Base-by-base conservation (phyloP, 2,888 invertebrate species). In the Terebella lapidaria region DNA sequence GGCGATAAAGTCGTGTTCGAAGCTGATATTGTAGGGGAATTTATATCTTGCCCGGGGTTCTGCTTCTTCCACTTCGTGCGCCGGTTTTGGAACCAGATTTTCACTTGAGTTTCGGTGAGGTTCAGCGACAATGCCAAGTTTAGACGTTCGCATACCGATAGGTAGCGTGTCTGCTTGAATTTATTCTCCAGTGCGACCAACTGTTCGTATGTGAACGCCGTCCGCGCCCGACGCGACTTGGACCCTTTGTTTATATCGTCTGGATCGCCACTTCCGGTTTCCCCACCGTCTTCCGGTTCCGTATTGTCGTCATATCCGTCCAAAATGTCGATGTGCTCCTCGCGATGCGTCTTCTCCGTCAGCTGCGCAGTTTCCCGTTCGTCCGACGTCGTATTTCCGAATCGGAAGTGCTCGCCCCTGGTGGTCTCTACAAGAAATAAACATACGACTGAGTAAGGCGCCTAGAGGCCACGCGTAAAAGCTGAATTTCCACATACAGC, bases 61-160 rank as follows among this genome's bases (percentile, higher is more conserved):
- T 97, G 97, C 79, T 99, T 99, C 86, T 99, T 99, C 97, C 97
- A 99, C 82, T 99, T 99, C 71, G 94, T 95, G 68, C 94, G 83
- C 18, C 69, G 60, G 80, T 99, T 99, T 67, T 80, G 80, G 67
- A 81, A 81, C 81, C 81, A 81, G 27, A 81, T 81, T 73, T 81
- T 81, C 18, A 84, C 82, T 86, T 97, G 97, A 1, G 97, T 99
- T 81, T 99, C 99, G 0, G 96, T 96, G 64, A 99, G 85, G 74
- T 92, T 92, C 62, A 99, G 84, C 60, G 93, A 92, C 57, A 97
- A 84, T 0, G 99, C 97, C 68, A 99, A 83, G 80, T 97, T 97
- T 22, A 99, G 86, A 71, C 99, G 85, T 82, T 99, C 99, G 79
- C 97, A 97, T 1, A 99, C 97, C 24, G 95, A 96, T 64, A 99